phyloP scores from a whole-genome alignment of 2,797 vertebrate genomes.

The Melanogrammus aeglefinus region DNA sequence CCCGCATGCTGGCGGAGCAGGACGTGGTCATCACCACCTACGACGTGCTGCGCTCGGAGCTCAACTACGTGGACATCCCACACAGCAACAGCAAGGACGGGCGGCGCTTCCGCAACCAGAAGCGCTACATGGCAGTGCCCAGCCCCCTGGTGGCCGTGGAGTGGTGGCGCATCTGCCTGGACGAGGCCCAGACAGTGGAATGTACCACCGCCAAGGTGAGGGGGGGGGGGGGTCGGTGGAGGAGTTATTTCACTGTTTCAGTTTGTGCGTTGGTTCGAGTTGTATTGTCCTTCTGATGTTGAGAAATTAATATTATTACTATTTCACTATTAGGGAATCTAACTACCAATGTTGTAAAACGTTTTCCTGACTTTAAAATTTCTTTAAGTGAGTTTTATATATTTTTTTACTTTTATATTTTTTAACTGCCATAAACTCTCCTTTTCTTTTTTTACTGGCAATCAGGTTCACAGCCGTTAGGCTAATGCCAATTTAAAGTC shows the following conservation, averaged over 20 bases:
- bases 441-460: background rate
- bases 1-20: slow-evolving; percentile 89
- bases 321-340: background rate
- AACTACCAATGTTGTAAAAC: background rate
- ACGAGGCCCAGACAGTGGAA: slow-evolving; percentile 99
- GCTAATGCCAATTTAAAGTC: background rate
- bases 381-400: background rate
- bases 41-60: slow-evolving; percentile 90
- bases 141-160: slow-evolving; percentile 96
- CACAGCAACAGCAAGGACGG: slow-evolving; percentile 96
- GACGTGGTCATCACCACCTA: slow-evolving; percentile 98
- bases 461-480: background rate
- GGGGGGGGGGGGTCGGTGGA: background rate
- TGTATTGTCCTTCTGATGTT: background rate
- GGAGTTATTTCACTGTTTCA: background rate
- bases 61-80: slow-evolving; percentile 97
- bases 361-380: background rate
- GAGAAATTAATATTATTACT: background rate
- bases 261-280: background rate
- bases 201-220: slow-evolving; percentile 93
- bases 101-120: slow-evolving; percentile 93
- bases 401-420: background rate
- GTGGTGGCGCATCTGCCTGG: slow-evolving; percentile 98
- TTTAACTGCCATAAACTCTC: background rate
- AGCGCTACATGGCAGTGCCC: slow-evolving; percentile 98